Percentiles rank a stretch among this genome's conserved stretches.
These are phyloP conservation scores for Kryptopterus vitreolus DNA, from an alignment of 2,797 vertebrate species.

Conservation along the genomic window DNA sequence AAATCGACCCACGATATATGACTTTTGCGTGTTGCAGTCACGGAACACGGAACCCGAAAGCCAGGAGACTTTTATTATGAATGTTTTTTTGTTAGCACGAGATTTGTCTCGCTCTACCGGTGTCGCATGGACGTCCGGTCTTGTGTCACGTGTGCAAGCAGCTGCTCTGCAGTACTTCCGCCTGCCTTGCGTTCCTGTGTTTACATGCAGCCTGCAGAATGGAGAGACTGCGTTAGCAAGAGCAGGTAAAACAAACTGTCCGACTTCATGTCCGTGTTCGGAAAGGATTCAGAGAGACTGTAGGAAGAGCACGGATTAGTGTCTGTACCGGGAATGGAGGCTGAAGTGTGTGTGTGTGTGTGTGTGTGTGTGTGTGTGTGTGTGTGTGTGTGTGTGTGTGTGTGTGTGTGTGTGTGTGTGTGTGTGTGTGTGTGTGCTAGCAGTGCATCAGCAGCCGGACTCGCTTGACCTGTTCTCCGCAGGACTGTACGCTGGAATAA, in stretches of 20 bases:
- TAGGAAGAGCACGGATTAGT: not conserved
- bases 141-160: conserved; percentile 71
- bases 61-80: conserved; percentile 15
- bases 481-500: not conserved
- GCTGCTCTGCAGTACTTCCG: conserved; percentile 71
- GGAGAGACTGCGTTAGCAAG: conserved; percentile 64
- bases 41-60: too few species aligned
- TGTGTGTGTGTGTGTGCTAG: not conserved
- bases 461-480: not conserved
- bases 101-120: not conserved
- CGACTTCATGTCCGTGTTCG: too few species aligned
- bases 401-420: too few species aligned
- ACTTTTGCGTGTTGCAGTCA: not conserved
- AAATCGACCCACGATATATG: too few species aligned
- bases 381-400: too few species aligned
- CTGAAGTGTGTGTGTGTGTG: too few species aligned
- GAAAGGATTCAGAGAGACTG: not conserved
- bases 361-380: not conserved
- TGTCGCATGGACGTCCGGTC: not conserved
- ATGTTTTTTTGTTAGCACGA: conserved; percentile 21
- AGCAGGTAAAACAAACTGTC: conserved; percentile 57
- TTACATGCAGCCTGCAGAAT: conserved; percentile 67
- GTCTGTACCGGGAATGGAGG: not conserved
- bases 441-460: not conserved
- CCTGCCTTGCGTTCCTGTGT: conserved; percentile 70